Percentiles rank a stretch among this genome's conserved stretches.
Evolutionary conservation across 2,888 invertebrate species (phyloP).

Genomic region (Drosophila affinis): DNA sequence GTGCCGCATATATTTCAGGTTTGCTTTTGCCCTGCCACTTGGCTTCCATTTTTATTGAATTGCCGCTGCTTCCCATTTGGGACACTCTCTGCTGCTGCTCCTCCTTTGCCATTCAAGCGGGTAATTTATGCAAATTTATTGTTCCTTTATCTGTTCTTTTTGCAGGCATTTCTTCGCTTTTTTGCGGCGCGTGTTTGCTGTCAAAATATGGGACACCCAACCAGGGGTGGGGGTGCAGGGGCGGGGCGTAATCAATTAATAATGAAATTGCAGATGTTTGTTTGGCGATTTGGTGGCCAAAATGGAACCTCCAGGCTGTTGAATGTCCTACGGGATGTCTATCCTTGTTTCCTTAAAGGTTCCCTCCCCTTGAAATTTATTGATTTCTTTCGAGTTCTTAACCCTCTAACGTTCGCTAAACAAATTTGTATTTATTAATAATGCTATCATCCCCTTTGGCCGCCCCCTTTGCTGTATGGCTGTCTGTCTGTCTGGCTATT

Average conservation of each 20-base stretch:
- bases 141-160: constrained; percentile 58
- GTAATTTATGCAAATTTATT: constrained; percentile 81
- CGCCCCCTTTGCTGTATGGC: neutral
- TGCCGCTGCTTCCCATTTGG: constrained; percentile 69
- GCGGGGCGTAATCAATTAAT: constrained; percentile 66
- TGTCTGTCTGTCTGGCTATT: constrained; percentile 37
- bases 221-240: neutral
- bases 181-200: constrained; percentile 70
- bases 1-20: constrained; percentile 71
- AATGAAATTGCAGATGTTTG: constrained; percentile 61
- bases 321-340: constrained; percentile 6
- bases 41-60: constrained; percentile 54
- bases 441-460: constrained; percentile 34
- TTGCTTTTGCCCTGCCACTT: constrained; percentile 58
- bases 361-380: constrained; percentile 55
- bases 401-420: constrained; percentile 45
- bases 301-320: constrained; percentile 31
- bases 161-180: constrained; percentile 33
- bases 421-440: constrained; percentile 71
- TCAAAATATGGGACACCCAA: constrained; percentile 61
- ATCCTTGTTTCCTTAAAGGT: no score
- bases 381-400: constrained; percentile 50
- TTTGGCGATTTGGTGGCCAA: constrained; percentile 23
- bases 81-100: constrained; percentile 53
- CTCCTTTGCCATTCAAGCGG: constrained; percentile 73